Conservation (phyloP, 2,113 vertebrate genomes). For the Thunnus maccoyii region DNA sequence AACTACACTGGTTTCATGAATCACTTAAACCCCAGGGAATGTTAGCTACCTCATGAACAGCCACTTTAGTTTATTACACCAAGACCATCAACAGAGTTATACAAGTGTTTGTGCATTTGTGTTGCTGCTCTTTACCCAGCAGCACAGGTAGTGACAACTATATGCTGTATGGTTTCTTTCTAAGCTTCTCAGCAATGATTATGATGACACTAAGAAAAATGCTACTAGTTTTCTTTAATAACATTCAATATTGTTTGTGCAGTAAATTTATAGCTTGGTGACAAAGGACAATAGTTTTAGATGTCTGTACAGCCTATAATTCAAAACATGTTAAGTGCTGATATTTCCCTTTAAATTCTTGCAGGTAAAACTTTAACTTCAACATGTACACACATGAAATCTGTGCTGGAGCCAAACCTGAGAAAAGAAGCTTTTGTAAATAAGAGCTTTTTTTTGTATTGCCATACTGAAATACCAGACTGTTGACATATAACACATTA, state of each 20-base stretch:
- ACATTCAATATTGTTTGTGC: neutral
- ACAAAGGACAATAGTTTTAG: neutral
- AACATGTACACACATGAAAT: too few relatives aligned
- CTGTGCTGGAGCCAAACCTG: neutral
- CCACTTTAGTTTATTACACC: neutral
- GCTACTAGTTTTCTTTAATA: neutral
- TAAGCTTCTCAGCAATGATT: too few relatives aligned
- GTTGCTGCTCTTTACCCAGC: neutral
- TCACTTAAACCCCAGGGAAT: neutral
- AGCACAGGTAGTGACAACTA: neutral
- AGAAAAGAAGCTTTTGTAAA: neutral
- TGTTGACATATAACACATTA: conserved; percentile 24
- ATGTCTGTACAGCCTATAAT: too few relatives aligned
- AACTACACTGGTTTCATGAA: neutral
- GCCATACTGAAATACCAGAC: conserved; percentile 18
- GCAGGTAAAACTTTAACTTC: too few relatives aligned
- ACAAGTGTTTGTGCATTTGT: neutral
- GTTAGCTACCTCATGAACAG: neutral
- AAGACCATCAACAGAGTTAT: neutral
- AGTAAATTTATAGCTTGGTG: neutral
- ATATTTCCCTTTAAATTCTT: neutral
- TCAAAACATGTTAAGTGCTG: neutral
- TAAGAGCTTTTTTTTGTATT: conserved; percentile 2
- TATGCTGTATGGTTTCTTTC: neutral
- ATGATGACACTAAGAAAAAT: neutral